phyloP scores from a whole-genome alignment of 2,113 vertebrate genomes.

The Apaloderma vittatum region DNA sequence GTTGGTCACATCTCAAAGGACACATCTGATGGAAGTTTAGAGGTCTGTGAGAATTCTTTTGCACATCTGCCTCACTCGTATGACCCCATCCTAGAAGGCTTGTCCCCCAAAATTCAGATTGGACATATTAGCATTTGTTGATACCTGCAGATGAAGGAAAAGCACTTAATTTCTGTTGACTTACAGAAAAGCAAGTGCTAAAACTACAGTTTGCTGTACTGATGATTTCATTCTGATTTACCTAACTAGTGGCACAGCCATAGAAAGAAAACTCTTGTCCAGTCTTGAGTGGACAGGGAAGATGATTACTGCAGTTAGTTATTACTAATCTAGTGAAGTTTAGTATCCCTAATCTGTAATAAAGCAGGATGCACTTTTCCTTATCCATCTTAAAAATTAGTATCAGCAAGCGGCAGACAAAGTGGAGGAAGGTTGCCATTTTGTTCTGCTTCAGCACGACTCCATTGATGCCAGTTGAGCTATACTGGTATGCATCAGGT shows the following conservation, averaged over 20 bases:
- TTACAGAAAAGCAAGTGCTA: conserved; percentile 43
- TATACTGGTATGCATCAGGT: background rate
- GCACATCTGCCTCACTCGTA: conserved; percentile 24
- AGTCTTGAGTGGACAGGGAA: background rate
- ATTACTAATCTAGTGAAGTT: background rate
- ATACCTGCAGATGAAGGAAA: conserved; percentile 46
- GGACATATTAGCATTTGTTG: background rate
- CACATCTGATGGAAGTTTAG: conserved; percentile 23
- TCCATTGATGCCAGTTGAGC: background rate
- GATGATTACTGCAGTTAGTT: background rate
- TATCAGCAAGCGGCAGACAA: background rate
- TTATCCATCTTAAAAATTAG: background rate
- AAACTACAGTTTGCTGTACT: background rate
- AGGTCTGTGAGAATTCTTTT: conserved; percentile 62
- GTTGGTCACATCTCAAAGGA: background rate
- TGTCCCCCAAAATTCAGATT: background rate
- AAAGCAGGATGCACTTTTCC: background rate
- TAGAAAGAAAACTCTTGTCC: background rate
- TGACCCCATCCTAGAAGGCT: background rate
- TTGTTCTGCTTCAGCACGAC: background rate
- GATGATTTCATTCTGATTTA: background rate
- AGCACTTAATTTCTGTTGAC: conserved; percentile 45
- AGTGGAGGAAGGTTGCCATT: background rate
- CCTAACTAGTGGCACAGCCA: background rate
- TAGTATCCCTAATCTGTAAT: background rate